Evolutionary conservation across 30 jellyfish, hydroid and myxozoan genomes (phyloP).

Genomic region (Hydractinia echinata): DNA sequence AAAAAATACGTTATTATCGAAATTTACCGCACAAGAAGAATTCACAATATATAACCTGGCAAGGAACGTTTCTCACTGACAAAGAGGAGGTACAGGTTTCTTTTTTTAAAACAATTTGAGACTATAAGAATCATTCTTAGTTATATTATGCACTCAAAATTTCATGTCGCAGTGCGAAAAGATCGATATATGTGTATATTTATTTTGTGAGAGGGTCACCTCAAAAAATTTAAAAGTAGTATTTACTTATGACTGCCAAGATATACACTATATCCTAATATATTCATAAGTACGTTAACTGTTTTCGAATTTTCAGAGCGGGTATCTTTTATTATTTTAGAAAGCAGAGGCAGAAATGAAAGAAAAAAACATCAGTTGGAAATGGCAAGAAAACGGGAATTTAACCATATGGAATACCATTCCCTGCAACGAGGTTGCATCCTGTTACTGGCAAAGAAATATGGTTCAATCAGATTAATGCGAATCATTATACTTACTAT

Average conservation of each 20-base stretch:
- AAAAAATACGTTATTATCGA: slow-evolving; percentile 27
- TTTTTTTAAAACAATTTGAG: too few relatives aligned
- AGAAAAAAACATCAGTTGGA: slow-evolving; percentile 24
- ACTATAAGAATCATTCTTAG: too few relatives aligned
- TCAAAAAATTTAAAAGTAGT: too few relatives aligned
- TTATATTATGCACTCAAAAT: too few relatives aligned
- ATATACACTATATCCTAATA: too few relatives aligned
- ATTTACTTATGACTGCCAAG: too few relatives aligned
- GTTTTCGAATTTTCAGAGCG: too few relatives aligned
- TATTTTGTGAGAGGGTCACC: too few relatives aligned
- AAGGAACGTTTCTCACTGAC: slow-evolving; percentile 10
- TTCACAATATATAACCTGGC: slow-evolving; percentile 32
- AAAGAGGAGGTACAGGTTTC: slow-evolving; percentile 4
- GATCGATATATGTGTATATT: too few relatives aligned
- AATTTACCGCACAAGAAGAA: slow-evolving; percentile 27
- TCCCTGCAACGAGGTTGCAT: slow-evolving; percentile 13
- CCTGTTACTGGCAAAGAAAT: slow-evolving; percentile 30
- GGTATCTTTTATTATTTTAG: background rate
- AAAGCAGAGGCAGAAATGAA: slow-evolving; percentile 33
- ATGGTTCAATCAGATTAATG: slow-evolving; percentile 38
- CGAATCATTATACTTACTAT: slow-evolving; percentile 32
- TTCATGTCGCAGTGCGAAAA: too few relatives aligned
- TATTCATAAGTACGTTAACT: too few relatives aligned
- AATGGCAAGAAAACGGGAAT: slow-evolving; percentile 32
- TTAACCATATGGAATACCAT: slow-evolving; percentile 26